These are phyloP conservation scores for Lasius fuliginosus DNA, from an alignment of 2,888 invertebrate genomes.

Conservation along the genomic window DNA sequence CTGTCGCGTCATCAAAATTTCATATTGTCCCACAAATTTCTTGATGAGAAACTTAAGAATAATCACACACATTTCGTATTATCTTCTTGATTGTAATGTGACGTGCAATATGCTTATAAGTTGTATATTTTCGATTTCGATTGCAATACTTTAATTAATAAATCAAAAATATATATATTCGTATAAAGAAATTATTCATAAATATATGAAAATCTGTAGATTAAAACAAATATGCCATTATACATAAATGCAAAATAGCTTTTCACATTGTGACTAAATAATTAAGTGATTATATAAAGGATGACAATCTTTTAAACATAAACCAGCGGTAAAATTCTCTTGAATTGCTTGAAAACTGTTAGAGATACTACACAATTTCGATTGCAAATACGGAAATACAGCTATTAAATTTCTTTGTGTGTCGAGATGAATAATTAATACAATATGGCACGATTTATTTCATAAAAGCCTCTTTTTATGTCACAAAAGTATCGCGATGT, in stretches of 20 bases:
- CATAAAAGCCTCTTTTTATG: conserved; percentile 12
- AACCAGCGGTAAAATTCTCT: not conserved
- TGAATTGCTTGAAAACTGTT: not conserved
- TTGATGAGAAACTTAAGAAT: conserved; percentile 15
- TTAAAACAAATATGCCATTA: not conserved
- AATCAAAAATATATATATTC: conserved; percentile 9
- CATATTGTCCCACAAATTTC: not conserved
- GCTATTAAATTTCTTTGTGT: conserved; percentile 24
- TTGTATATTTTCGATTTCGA: not conserved
- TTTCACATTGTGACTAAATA: conserved; percentile 21
- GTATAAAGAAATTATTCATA: not conserved
- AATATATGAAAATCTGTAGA: not conserved
- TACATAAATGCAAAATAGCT: not conserved
- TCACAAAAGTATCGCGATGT: conserved; percentile 21
- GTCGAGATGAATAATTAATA: conserved; percentile 28
- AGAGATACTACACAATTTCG: not conserved
- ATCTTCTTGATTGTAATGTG: not conserved
- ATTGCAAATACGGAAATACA: not conserved
- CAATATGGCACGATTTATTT: conserved; percentile 25
- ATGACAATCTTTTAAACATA: not conserved
- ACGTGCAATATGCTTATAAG: not conserved
- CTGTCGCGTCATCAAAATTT: conserved; percentile 35
- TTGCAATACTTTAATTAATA: conserved; percentile 32
- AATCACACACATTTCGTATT: conserved; percentile 19
- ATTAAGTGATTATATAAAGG: conserved; percentile 16